Evolutionary conservation across 2,797 vertebrate genomes (phyloP).

Genomic region (Spea hammondii): DNA sequence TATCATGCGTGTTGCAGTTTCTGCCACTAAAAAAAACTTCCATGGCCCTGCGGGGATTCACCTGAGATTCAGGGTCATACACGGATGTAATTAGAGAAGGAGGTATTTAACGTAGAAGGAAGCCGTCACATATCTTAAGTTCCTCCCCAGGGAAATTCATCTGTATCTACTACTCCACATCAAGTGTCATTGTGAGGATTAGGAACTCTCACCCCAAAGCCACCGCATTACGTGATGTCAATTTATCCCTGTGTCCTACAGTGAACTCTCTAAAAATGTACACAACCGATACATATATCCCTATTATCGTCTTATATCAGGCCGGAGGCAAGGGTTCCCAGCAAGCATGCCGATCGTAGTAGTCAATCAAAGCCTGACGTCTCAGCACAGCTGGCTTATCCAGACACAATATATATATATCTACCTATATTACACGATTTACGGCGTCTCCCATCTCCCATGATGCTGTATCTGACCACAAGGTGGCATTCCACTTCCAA

Average conservation of each 20-base stretch:
- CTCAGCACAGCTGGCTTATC: slow-evolving; percentile 18
- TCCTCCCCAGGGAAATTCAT: neutral
- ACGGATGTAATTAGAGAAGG: neutral
- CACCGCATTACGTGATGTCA: neutral
- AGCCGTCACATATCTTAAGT: neutral
- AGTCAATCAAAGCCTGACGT: slow-evolving; percentile 31
- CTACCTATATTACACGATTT: no score
- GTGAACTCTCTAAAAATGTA: neutral
- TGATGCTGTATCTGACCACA: no score
- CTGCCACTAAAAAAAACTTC: neutral
- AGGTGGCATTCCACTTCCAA: no score
- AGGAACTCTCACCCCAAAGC: slow-evolving; percentile 1
- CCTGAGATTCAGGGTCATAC: neutral
- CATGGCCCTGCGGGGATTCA: neutral
- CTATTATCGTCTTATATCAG: slow-evolving; percentile 14
- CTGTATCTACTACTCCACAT: neutral
- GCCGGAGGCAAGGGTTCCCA: slow-evolving; percentile 25
- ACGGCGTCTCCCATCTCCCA: no score
- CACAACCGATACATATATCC: neutral
- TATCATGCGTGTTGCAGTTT: neutral
- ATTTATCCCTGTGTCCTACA: slow-evolving; percentile 15
- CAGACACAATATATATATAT: neutral
- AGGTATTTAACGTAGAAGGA: neutral
- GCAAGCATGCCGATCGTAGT: neutral
- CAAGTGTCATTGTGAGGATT: neutral